Evolutionary conservation across 2,113 vertebrate genomes (phyloP), one percentile per base, ranked within the genome.

Genomic region (Serranochromis macrocephalus): DNA sequence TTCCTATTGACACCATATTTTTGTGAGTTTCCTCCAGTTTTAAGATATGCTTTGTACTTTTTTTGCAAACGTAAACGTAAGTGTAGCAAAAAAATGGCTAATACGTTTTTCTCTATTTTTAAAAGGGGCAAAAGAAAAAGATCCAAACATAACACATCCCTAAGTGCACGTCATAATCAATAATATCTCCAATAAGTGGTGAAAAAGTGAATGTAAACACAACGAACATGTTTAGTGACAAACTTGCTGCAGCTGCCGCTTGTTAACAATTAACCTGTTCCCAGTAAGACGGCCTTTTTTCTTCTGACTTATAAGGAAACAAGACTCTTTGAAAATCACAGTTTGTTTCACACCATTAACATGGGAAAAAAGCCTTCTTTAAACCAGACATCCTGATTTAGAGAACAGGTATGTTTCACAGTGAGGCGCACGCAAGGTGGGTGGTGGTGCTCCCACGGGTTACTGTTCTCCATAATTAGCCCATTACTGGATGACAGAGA

Each of bases 401-500:
- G 75, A 84, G 88, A 53, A 12, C 75, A 88, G 87, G 78, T 75
- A 79, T 0, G 47, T 71, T 83, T 87, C 80, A 40, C 82, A 82
- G 81, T 2, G 3, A 3, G n/a, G 17, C 1, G 5, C 2, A 29
- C 54, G 33, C 84, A 33, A 85, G 83, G 91, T 94, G 93, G 94
- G 95, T 92, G 94, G 95, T 91, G 94, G 95, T 24, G 36, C 89
- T 87, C 80, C 82, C 68, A 61, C 9, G 10, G 83, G 82, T 88
- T 86, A 71, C 92, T 83, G 93, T 82, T 93, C 88, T 80, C 88
- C 93, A 87, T 95, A 93, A 93, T 92, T 87, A 93, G 92, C 87
- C 85, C 85, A 89, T 94, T 93, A 92, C 47, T 45, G 75, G 79
- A 84, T 86, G 83, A 89, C 84, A 91, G 89, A 51, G 85, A 66